These are phyloP conservation scores for Rhagonycha fulva DNA, from an alignment of 2,888 invertebrate genomes.

Conservation along the genomic window DNA sequence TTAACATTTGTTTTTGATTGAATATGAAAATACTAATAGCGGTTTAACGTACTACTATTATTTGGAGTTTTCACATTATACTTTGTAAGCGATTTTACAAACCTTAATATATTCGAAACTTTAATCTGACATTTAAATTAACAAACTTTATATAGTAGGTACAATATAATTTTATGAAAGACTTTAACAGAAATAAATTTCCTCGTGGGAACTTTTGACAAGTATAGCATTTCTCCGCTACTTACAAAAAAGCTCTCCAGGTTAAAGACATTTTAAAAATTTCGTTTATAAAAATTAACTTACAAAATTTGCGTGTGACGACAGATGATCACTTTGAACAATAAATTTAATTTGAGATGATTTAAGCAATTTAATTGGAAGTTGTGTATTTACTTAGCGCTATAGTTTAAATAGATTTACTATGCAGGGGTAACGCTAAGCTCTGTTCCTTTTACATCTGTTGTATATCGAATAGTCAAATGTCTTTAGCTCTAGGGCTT, in stretches of 20 bases:
- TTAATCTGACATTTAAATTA: neutral
- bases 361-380: neutral
- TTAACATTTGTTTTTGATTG: neutral
- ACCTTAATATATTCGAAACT: neutral
- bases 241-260: neutral
- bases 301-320: neutral
- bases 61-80: neutral
- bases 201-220: neutral
- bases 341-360: neutral
- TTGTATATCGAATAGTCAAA: neutral
- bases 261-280: neutral
- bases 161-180: neutral
- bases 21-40: neutral
- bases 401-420: constrained; percentile 14
- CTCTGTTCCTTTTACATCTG: constrained; percentile 7
- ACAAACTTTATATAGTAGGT: neutral
- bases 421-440: constrained; percentile 5
- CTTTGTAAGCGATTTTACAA: neutral
- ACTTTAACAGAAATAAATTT: neutral
- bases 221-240: neutral
- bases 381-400: constrained; percentile 3
- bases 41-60: neutral
- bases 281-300: neutral
- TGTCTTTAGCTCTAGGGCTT: neutral
- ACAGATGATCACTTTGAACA: neutral